Evolutionary conservation across 2,113 vertebrate species (phyloP).

Genomic region (Oreocharis arfaki): DNA sequence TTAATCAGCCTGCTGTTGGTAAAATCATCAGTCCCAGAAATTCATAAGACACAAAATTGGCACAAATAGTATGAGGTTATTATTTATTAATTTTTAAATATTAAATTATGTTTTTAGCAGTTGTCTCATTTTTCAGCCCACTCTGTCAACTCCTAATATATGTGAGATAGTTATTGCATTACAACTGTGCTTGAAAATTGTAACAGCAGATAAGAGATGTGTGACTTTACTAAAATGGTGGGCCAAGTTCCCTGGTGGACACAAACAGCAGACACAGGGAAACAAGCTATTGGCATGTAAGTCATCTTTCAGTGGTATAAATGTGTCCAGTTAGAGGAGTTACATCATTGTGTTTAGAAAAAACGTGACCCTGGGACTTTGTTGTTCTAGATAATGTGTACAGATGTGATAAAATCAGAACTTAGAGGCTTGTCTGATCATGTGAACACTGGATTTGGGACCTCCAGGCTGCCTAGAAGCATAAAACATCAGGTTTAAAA

Average conservation of each 20-base stretch:
- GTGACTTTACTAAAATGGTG: background rate
- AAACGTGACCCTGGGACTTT: background rate
- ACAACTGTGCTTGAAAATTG: background rate
- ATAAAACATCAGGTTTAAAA: background rate
- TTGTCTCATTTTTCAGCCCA: conserved; percentile 1
- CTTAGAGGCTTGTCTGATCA: background rate
- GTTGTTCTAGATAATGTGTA: background rate
- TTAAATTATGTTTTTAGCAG: background rate
- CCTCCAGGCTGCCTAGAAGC: background rate
- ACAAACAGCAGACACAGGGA: background rate
- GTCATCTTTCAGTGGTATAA: background rate
- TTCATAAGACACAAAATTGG: background rate
- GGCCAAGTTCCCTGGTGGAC: background rate
- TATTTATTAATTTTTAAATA: conserved; percentile 1
- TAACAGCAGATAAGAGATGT: background rate
- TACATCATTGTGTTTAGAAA: background rate
- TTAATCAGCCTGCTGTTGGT: background rate
- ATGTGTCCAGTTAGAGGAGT: background rate
- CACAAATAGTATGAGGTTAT: background rate
- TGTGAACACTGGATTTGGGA: background rate
- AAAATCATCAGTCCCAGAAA: background rate
- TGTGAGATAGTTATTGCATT: background rate
- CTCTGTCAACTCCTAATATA: background rate
- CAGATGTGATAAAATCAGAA: background rate
- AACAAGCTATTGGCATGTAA: background rate